Evolutionary conservation across 2,888 invertebrate species (phyloP).

Genomic region (Yponomeuta malinellus): DNA sequence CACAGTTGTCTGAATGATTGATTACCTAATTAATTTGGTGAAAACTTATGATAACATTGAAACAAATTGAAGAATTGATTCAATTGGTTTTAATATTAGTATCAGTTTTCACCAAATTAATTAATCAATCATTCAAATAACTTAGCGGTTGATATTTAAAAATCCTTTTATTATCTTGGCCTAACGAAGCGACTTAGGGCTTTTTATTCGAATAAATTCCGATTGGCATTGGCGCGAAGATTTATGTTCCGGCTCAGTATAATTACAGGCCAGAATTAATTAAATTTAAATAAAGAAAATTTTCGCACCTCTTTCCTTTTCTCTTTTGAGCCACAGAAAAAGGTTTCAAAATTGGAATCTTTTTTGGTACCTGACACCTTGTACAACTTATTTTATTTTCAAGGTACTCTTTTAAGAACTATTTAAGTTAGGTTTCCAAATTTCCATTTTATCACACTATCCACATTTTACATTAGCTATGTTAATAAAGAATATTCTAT

Average conservation of each 20-base stretch:
- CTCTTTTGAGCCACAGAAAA: not conserved
- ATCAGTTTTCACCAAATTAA: not conserved
- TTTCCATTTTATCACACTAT: no score
- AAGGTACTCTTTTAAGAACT: no score
- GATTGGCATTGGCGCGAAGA: slow-evolving; percentile 42
- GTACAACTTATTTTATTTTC: no score
- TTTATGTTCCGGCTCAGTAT: slow-evolving; percentile 50
- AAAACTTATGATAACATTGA: no score
- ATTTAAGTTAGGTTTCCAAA: no score
- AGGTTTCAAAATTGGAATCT: not conserved
- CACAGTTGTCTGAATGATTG: slow-evolving; percentile 1
- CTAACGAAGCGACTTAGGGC: slow-evolving; percentile 62
- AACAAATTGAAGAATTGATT: no score
- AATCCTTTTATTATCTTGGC: slow-evolving; percentile 54
- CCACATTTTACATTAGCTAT: no score
- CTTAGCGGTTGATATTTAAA: slow-evolving; percentile 18
- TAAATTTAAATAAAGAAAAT: slow-evolving; percentile 23
- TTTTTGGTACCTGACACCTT: not conserved
- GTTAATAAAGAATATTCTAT: no score
- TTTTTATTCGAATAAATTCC: slow-evolving; percentile 66
- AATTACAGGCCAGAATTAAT: slow-evolving; percentile 41
- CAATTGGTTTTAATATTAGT: no score
- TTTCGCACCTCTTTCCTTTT: slow-evolving; percentile 13
- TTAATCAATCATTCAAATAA: slow-evolving; percentile 5
- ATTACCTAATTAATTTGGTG: not conserved